Base-by-base conservation (phyloP, 2,113 vertebrate species). In the Copsychus sechellarum region DNA sequence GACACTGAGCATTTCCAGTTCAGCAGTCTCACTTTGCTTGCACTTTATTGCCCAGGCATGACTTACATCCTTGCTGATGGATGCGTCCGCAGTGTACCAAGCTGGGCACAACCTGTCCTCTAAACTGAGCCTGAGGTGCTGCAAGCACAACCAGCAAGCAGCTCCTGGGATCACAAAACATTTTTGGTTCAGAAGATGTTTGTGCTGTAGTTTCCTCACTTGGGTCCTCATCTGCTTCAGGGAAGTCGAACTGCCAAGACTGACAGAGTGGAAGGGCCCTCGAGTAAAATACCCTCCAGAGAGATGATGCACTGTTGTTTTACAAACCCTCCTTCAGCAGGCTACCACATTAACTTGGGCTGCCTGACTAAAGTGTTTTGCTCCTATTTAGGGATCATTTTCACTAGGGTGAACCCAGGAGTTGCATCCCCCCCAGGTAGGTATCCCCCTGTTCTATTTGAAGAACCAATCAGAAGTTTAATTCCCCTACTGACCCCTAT, bases 151-250 rank as follows among this genome's bases (percentile, higher is more conserved):
- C 23, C 53, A 56, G 69, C 3, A 4, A 56, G 69, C 3, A 4
- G 40, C 73, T 66, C 36, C n/a, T 14, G 20, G 77, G 34, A 24
- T 43, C 81, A 43, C 40, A 40, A 17, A 54, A 2, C 0, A 0
- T 3, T 70, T 82, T 53, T 87, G 56, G 31, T 65, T 81, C 50
- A 61, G 48, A 36, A 60, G 43, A 23, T 20, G 11, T 69, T 56
- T 77, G 29, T 77, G 9, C 29, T 71, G 53, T 43, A 13, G 9
- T 62, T 85, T 85, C 47, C 53, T 78, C 29, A 5, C n/a, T 22
- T 67, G 33, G 21, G 28, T 51, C 26, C 58, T 85, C 57, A 14
- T 71, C 43, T 4, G 14, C 61, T 53, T 54, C 26, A 34, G 34
- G 14, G 22, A 76, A 38, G 34, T 0, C 58, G 53, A 93, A 71